Evolutionary conservation across 2,797 vertebrate genomes (phyloP).

Genomic region (Smutsia temminckii): DNA sequence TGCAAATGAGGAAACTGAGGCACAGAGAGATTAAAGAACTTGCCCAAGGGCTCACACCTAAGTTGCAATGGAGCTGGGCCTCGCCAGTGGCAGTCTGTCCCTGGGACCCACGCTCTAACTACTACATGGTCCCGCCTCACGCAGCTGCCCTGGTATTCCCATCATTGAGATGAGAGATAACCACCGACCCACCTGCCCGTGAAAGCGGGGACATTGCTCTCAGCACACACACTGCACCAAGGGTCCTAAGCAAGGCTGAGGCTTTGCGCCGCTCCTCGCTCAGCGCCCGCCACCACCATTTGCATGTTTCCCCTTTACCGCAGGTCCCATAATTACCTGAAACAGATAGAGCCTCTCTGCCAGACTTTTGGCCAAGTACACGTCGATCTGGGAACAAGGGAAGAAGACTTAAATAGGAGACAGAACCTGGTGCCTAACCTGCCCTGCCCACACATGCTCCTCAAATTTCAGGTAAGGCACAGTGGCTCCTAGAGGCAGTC

Average conservation of each 20-base stretch:
- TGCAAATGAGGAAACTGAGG: not conserved
- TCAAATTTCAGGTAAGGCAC: not conserved
- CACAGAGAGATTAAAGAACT: not conserved
- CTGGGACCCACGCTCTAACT: not conserved
- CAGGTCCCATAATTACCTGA: conserved; percentile 88
- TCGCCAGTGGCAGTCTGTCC: not conserved
- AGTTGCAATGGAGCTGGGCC: not conserved
- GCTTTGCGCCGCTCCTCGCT: rapidly evolving
- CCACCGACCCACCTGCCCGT: rapidly evolving
- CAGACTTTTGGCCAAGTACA: conserved; percentile 97
- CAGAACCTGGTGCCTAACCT: not conserved
- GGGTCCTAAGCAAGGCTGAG: not conserved
- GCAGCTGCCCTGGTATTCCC: not conserved
- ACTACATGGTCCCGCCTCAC: not conserved
- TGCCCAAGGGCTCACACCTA: not conserved
- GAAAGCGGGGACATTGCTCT: not conserved
- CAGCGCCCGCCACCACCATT: not conserved
- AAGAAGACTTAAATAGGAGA: conserved; percentile 36
- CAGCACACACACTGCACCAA: not conserved
- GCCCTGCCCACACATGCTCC: rapidly evolving
- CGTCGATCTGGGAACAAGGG: conserved; percentile 90
- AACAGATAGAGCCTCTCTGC: conserved; percentile 97
- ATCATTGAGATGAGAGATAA: not conserved
- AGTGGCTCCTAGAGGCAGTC: not conserved
- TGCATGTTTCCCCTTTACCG: not conserved